These are phyloP conservation scores for Elgonia sp. DNA, from an alignment of 2,888 invertebrate genomes.

Conservation along the genomic window DNA sequence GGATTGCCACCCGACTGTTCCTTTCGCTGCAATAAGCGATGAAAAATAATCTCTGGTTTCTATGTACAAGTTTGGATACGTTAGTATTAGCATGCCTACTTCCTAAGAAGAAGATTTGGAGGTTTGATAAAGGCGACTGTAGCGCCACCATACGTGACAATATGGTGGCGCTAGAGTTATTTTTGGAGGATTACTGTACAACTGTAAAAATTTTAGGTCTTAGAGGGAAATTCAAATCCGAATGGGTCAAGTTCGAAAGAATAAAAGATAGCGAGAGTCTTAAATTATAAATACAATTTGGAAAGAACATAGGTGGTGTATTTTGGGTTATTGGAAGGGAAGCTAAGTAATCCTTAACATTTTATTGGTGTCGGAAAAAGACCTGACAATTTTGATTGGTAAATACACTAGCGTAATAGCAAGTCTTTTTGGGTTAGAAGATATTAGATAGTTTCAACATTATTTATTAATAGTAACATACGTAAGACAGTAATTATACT, in stretches of 20 bases:
- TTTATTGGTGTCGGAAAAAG: not conserved
- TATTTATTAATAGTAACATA: conserved; percentile 19
- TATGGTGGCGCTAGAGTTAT: conserved; percentile 14
- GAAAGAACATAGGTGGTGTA: not conserved
- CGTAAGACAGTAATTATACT: conserved; percentile 3
- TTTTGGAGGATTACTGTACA: conserved; percentile 44
- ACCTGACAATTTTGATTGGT: conserved; percentile 4
- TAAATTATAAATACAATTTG: conserved; percentile 21
- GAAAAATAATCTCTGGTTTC: conserved; percentile 81
- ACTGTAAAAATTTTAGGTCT: not conserved
- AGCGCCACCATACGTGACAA: not conserved
- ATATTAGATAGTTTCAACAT: conserved; percentile 12
- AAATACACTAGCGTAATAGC: not conserved
- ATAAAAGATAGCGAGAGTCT: conserved; percentile 18
- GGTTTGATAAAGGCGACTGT: conserved; percentile 45
- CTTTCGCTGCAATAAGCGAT: conserved; percentile 84
- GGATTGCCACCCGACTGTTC: conserved; percentile 64
- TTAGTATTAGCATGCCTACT: conserved; percentile 86
- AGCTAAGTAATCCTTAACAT: conserved; percentile 5
- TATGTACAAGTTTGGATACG: conserved; percentile 85
- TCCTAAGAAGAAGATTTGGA: conserved; percentile 79
- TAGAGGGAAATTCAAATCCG: not conserved
- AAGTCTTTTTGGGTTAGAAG: conserved; percentile 51
- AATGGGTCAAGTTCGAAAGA: conserved; percentile 31
- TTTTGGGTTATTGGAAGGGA: not conserved